phyloP scores from a whole-genome alignment of 2,888 invertebrate species.

The Machimus atricapillus region DNA sequence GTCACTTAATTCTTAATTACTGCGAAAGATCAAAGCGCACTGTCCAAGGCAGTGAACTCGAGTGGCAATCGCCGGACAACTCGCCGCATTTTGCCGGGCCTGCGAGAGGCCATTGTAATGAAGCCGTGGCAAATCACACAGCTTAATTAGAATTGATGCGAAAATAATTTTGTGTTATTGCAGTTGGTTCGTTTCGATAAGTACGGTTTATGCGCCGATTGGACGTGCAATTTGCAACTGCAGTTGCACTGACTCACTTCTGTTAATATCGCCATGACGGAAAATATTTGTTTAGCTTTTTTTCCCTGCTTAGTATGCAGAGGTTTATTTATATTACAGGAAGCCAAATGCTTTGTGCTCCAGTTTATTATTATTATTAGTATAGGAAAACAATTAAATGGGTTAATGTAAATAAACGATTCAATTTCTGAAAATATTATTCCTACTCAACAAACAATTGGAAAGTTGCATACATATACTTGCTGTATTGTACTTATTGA shows the following conservation, averaged over 20 bases:
- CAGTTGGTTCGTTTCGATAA: not conserved
- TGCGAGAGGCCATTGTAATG: not conserved
- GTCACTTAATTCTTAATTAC: slow-evolving; percentile 23
- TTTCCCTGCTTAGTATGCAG: not conserved
- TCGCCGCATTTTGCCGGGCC: not conserved
- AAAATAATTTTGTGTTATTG: slow-evolving; percentile 22
- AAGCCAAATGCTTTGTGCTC: not conserved
- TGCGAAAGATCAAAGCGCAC: slow-evolving; percentile 19
- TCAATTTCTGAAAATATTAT: not conserved
- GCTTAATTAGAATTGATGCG: slow-evolving; percentile 32
- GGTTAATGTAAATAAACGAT: not conserved
- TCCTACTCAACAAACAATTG: too few relatives aligned
- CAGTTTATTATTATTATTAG: not conserved
- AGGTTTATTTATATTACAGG: not conserved
- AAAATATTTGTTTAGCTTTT: not conserved
- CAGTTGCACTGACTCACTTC: not conserved
- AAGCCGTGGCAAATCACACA: slow-evolving; percentile 10
- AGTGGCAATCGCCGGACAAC: not conserved
- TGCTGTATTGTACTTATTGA: too few relatives aligned
- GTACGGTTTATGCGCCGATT: not conserved
- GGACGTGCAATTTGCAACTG: not conserved
- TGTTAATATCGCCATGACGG: not conserved
- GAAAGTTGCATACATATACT: too few relatives aligned
- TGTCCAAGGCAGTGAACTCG: slow-evolving; percentile 12
- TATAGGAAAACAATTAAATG: not conserved